Evolutionary conservation across 2,113 vertebrate genomes (phyloP).

Genomic region (Ariopsis seemanni): DNA sequence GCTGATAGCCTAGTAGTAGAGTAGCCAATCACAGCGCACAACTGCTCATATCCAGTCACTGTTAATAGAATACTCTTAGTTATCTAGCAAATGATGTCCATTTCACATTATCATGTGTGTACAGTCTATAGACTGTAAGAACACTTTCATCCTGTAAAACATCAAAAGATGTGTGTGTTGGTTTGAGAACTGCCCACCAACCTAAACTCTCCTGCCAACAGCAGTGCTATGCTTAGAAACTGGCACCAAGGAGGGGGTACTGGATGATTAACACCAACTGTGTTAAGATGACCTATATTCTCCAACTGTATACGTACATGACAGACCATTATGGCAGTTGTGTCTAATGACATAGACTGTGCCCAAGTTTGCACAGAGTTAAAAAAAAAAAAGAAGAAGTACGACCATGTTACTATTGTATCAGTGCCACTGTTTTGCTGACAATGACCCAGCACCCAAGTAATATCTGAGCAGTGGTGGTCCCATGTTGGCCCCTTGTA

Average conservation of each 20-base stretch:
- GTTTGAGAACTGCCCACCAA: background rate
- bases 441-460: background rate
- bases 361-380: background rate
- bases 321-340: background rate
- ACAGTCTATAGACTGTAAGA: background rate
- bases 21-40: no score
- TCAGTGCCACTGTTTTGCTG: background rate
- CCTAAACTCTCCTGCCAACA: background rate
- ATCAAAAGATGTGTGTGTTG: background rate
- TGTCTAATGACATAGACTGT: no score
- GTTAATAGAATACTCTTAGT: background rate
- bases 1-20: no score
- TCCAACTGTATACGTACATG: background rate
- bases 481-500: background rate
- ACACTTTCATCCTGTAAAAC: background rate
- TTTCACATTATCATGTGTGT: background rate
- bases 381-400: background rate
- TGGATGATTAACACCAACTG: background rate
- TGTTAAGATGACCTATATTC: background rate
- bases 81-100: background rate
- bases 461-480: conserved; percentile 1
- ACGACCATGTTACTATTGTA: background rate
- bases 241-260: background rate
- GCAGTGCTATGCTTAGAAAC: background rate
- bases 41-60: no score